A percentile compares a stretch with the other conserved stretches of the same genome.
phyloP scores from a whole-genome alignment of 2,888 invertebrate species.

The Monoplex corrugatus region DNA sequence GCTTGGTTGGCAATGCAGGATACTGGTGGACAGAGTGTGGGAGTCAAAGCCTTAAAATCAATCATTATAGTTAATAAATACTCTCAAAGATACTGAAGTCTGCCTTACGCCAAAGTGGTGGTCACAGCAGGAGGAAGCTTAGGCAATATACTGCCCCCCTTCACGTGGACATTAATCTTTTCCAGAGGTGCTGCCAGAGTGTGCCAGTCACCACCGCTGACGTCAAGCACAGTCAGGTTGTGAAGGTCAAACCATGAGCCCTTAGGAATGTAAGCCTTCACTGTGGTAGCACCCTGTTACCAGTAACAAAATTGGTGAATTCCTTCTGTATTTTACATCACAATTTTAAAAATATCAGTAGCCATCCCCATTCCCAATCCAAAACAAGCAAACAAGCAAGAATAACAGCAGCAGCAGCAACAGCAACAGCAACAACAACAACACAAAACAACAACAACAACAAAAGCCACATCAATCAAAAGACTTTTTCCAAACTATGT shows the following conservation, averaged over 20 bases:
- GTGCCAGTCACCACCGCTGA: conserved; percentile 72
- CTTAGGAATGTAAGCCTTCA: conserved; percentile 74
- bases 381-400: no score
- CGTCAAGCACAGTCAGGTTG: conserved; percentile 59
- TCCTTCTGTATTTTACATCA: neutral
- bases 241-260: conserved; percentile 75
- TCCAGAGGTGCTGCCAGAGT: conserved; percentile 85
- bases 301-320: neutral
- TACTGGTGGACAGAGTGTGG: no score
- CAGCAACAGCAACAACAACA: neutral
- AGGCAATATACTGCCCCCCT: conserved; percentile 84
- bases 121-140: conserved; percentile 84
- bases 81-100: no score
- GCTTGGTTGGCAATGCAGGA: no score
- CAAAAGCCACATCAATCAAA: no score
- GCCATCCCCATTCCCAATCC: neutral
- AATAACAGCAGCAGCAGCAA: no score
- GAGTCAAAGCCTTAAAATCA: no score
- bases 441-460: neutral
- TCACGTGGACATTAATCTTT: conserved; percentile 85
- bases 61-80: neutral
- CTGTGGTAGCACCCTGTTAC: conserved; percentile 54
- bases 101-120: conserved; percentile 83
- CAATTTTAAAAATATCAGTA: neutral
- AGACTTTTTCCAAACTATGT: no score